These are phyloP conservation scores for Pholis gunnellus DNA, from an alignment of 2,113 vertebrate species.

Conservation along the genomic window DNA sequence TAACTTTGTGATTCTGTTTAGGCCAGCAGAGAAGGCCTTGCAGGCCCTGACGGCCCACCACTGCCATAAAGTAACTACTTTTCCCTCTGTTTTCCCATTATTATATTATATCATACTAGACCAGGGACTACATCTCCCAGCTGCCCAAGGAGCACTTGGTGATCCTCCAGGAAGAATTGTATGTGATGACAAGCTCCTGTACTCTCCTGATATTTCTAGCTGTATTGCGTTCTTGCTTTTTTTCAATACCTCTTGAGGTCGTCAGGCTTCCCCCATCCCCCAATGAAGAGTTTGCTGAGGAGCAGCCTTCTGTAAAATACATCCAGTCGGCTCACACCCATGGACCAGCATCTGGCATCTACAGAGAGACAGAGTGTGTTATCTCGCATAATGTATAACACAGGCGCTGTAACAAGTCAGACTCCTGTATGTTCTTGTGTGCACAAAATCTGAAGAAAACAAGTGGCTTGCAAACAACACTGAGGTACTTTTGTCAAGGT, in stretches of 20 bases:
- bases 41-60: no score
- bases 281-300: conserved; percentile 97
- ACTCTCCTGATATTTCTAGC: background rate
- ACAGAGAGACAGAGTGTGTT: background rate
- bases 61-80: background rate
- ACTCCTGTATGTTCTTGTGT: background rate
- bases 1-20: no score
- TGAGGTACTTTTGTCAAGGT: background rate
- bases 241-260: conserved; percentile 89
- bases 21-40: no score
- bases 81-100: no score
- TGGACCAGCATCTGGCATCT: conserved; percentile 82
- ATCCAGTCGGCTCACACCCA: conserved; percentile 97
- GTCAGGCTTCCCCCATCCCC: conserved; percentile 98
- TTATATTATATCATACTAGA: background rate
- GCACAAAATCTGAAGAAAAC: background rate
- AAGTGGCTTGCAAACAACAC: background rate
- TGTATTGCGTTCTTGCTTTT: background rate
- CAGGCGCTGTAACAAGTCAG: background rate
- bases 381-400: background rate
- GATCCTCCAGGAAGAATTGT: background rate
- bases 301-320: conserved; percentile 95
- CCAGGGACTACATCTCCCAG: background rate
- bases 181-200: background rate
- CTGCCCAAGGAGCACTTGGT: background rate